Evolutionary conservation across 35 echinoderm and acorn worm species (phyloP).

Genomic region (Ophiothrix spiculata): DNA sequence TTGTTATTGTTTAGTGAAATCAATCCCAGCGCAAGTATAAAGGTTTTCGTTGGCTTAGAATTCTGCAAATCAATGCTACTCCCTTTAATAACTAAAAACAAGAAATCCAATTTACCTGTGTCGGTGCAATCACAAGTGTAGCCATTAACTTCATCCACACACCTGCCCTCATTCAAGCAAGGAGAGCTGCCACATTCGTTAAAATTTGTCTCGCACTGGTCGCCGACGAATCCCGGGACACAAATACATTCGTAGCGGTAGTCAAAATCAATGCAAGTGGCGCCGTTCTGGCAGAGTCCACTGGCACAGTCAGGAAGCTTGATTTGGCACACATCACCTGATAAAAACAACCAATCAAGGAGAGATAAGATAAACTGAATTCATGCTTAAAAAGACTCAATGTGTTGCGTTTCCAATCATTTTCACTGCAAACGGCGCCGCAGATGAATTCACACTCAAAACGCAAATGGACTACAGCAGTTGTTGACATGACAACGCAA

Average conservation of each 20-base stretch:
- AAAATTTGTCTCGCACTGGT: constrained; percentile 56
- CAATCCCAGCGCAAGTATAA: too few species aligned
- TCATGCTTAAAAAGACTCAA: too few species aligned
- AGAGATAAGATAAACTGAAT: too few species aligned
- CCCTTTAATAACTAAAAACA: neutral
- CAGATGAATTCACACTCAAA: too few species aligned
- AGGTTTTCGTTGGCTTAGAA: too few species aligned
- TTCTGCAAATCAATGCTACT: too few species aligned
- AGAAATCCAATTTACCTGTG: constrained; percentile 35
- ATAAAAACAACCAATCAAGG: too few species aligned
- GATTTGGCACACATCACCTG: constrained; percentile 65
- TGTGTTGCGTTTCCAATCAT: too few species aligned
- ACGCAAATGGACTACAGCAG: too few species aligned
- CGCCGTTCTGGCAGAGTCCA: constrained; percentile 55
- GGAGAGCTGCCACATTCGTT: constrained; percentile 46
- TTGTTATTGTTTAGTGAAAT: too few species aligned
- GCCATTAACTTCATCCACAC: constrained; percentile 55
- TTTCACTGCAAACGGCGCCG: too few species aligned
- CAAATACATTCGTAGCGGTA: constrained; percentile 58
- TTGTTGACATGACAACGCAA: too few species aligned
- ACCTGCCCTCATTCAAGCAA: constrained; percentile 56
- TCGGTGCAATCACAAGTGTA: constrained; percentile 55
- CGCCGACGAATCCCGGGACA: constrained; percentile 41
- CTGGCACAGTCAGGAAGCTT: constrained; percentile 74
- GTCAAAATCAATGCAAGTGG: constrained; percentile 58